Base-by-base conservation (phyloP, 2,113 vertebrate genomes). In the Phalacrocorax pelagicus region DNA sequence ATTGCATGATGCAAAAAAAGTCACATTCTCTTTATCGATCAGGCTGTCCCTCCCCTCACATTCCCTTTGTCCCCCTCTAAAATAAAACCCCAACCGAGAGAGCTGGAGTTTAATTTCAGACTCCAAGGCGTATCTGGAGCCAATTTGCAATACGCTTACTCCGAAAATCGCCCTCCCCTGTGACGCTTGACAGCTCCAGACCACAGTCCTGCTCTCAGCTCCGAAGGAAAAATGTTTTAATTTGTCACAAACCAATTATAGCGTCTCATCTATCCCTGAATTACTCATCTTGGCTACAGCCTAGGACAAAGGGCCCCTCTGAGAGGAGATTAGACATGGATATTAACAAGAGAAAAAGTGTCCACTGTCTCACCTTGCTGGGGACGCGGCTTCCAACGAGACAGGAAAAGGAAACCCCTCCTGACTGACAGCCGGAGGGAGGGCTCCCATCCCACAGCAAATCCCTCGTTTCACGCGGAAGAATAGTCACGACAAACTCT, bases 211-310 rank as follows among this genome's bases (percentile, higher is more conserved):
- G 95, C 97, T 95, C 96, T 70, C 73, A 92, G 92, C 95, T 97
- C 92, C 26, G 6, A 96, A 95, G 96, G 84, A 97, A 97, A 97
- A 97, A 97, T 90, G 96, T 91, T 97, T 95, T 97, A 97, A 97
- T 97, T 97, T 97, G 96, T 96, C 97, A 97, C 96, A 97, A 96
- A 96, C 97, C 97, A 97, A 97, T 97, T 97, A 97, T 94, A 97
- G 96, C 96, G 96, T 97, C 97, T 97, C 97, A 96, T 97, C 94
- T 95, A 92, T 96, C 97, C 97, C 96, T 95, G 96, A 97, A 97
- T 96, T 96, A 97, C 96, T 96, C 97, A 96, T 97, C 96, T 95
- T 97, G 97, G 96, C 97, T 97, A 92, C 95, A 87, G 92, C 34
- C 90, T 97, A 97, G 96, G 96, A 97, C 97, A 97, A 97, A 97